Evolutionary conservation across 2,797 vertebrate genomes (phyloP), one percentile per base, ranked within the genome.

Genomic region (Cyclura pinguis): DNA sequence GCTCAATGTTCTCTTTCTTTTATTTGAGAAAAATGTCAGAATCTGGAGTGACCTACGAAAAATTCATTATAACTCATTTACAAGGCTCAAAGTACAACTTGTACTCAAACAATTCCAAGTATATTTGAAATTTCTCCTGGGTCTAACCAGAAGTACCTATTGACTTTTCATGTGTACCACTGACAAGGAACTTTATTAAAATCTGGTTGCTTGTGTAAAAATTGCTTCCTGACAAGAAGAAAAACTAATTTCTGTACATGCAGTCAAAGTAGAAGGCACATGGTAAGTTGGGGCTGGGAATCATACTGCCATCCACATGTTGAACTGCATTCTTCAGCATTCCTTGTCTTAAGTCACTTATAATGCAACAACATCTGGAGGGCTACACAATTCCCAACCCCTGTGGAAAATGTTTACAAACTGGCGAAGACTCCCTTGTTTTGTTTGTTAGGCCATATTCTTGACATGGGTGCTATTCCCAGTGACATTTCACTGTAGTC

Each of bases 91-190:
- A 86, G 24, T 38, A 77, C 55, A 64, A 47, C 27, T 24, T 42
- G n/a, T 4, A 13, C 57, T 67, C 59, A n/a, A 64, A 35, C 64
- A 47, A 62, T 27, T 87, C 85, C 78, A 91, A 89, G 89, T 80
- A 55, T 76, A 32, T 90, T 93, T 89, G 76, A 67, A 62, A 1
- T 83, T 57, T 55, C 35, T 85, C 76, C 81, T 72, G 6, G 77
- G 73, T 74, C 91, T 91, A 84, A 55, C 4, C 80, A 89, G 64
- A 85, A 83, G 90, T 89, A 88, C 77, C 87, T 84, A 42, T 90
- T 92, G 87, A 82, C 50, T 38, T 6, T 86, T 80, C 86, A 64
- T 1, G 4, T 0, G 16, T 20, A 64, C 76, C 87, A 77, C 0
- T 6, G 18, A 85, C 2, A 32, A 86, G 89, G 81, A 67, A 80